These are phyloP conservation scores for Rhynchotus rufescens DNA, from an alignment of 2,797 vertebrate genomes.

Conservation along the genomic window DNA sequence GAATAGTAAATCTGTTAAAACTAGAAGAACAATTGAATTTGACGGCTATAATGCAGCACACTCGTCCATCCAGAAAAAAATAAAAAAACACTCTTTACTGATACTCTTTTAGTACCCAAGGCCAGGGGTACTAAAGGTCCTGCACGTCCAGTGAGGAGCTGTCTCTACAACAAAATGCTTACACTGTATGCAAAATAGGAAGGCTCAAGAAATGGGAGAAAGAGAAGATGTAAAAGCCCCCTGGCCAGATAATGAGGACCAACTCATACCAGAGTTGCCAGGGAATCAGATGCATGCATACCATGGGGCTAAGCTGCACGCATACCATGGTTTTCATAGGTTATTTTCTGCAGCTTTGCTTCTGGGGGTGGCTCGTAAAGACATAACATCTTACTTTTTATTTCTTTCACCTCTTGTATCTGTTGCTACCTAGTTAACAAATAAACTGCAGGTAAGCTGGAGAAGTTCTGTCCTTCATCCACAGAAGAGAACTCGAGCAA, in stretches of 20 bases:
- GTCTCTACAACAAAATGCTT: neutral
- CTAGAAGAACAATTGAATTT: neutral
- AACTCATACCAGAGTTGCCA: neutral
- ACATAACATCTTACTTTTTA: neutral
- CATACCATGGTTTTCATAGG: accelerated
- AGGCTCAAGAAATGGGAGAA: neutral
- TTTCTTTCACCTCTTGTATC: neutral
- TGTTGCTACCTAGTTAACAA: neutral
- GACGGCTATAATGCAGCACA: neutral
- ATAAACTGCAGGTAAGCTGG: neutral
- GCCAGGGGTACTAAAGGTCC: neutral
- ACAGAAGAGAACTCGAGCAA: neutral
- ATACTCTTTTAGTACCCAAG: neutral
- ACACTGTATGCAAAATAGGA: neutral
- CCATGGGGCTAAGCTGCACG: neutral
- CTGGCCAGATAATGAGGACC: neutral
- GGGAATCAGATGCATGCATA: neutral
- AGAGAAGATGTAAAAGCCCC: neutral
- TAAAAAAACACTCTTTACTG: neutral
- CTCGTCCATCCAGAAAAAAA: too few species aligned
- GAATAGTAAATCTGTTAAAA: constrained; percentile 33
- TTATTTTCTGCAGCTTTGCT: neutral
- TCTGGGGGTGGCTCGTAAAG: neutral
- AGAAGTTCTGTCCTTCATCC: neutral
- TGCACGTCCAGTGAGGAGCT: neutral